These are phyloP conservation scores for Indri indri DNA, from an alignment of 2,113 vertebrate genomes.

Conservation along the genomic window DNA sequence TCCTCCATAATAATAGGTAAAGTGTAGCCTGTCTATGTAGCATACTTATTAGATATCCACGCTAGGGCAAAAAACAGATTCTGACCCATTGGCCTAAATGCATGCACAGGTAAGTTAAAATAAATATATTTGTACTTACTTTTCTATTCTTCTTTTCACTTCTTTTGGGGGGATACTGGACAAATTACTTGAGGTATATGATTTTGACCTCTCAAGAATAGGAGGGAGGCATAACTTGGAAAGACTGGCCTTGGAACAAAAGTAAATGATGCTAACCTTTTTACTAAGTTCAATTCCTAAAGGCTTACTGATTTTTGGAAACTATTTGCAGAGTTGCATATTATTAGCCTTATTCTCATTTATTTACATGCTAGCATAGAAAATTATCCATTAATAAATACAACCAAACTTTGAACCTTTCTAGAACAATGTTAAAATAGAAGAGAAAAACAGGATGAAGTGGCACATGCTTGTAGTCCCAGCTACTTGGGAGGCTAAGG, in stretches of 20 bases:
- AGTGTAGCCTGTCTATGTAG: background rate
- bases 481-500: background rate
- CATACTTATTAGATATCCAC: background rate
- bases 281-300: slow-evolving; percentile 12
- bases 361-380: slow-evolving; percentile 2
- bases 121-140: background rate
- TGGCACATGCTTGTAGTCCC: background rate
- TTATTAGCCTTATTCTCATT: background rate
- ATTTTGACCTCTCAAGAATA: background rate
- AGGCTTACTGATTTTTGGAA: slow-evolving; percentile 6
- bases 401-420: background rate
- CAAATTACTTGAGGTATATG: background rate
- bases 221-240: background rate
- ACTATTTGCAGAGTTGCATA: background rate
- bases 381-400: slow-evolving; percentile 46
- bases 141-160: slow-evolving; percentile 7
- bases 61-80: background rate
- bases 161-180: background rate
- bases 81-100: background rate
- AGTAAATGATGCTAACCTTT: background rate
- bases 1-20: background rate
- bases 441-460: background rate
- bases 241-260: slow-evolving; percentile 9
- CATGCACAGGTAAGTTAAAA: background rate
- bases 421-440: slow-evolving; percentile 23